These are phyloP conservation scores for Cheilosia urbana DNA, from an alignment of 2,888 invertebrate genomes.

Conservation along the genomic window DNA sequence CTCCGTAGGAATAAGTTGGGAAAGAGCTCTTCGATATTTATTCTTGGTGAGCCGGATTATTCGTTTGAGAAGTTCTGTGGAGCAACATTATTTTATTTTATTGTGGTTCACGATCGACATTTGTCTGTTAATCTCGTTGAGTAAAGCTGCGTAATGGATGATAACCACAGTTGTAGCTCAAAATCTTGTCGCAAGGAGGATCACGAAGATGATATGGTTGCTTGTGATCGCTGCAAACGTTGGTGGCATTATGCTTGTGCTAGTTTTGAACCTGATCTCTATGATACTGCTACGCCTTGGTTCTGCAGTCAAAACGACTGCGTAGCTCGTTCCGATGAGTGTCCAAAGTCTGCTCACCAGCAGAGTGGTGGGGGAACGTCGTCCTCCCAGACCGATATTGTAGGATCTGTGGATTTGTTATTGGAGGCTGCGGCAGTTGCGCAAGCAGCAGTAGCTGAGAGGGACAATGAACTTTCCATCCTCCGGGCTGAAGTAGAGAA, in stretches of 20 bases:
- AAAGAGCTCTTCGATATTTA: too few species aligned
- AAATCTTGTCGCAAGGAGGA: neutral
- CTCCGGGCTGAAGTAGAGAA: neutral
- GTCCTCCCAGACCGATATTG: neutral
- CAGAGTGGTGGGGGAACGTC: too few species aligned
- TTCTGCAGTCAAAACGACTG: conserved; percentile 2
- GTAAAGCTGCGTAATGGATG: neutral
- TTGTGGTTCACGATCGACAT: too few species aligned
- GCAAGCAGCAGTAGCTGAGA: conserved; percentile 16
- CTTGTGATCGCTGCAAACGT: conserved; percentile 18
- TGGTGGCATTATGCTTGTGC: conserved; percentile 26
- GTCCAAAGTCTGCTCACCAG: neutral
- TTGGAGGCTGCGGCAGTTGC: conserved; percentile 21
- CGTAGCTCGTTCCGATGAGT: neutral
- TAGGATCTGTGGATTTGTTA: neutral
- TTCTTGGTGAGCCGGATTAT: too few species aligned
- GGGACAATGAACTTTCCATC: conserved; percentile 6
- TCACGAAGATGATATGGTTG: conserved; percentile 1
- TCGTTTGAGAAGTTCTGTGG: too few species aligned
- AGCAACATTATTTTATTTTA: too few species aligned
- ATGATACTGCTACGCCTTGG: conserved; percentile 6
- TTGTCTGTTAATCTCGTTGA: too few species aligned
- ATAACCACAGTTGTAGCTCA: neutral
- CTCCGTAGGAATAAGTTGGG: too few species aligned
- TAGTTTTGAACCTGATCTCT: neutral